Percentiles rank a stretch among this genome's conserved stretches.
These are phyloP conservation scores for Lobophora halterata DNA, from an alignment of 2,888 invertebrate species.

Conservation along the genomic window DNA sequence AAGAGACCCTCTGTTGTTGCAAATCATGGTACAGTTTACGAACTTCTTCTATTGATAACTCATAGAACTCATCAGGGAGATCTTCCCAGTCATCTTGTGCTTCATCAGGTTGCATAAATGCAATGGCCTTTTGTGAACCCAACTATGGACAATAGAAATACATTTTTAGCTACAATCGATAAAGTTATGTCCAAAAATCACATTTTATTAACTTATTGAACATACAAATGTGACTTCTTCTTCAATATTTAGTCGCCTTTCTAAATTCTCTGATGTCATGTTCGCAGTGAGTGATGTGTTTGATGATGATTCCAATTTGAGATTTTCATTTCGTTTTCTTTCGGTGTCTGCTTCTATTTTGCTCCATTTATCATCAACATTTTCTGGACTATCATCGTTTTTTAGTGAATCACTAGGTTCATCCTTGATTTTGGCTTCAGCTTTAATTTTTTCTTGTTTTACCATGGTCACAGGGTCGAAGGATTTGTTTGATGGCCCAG, in stretches of 20 bases:
- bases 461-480: slow-evolving; percentile 47
- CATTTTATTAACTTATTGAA: too few species aligned
- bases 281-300: slow-evolving; percentile 38
- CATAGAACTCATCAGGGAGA: slow-evolving; percentile 93
- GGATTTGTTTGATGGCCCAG: slow-evolving; percentile 38
- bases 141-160: slow-evolving; percentile 71
- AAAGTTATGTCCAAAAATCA: background rate
- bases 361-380: slow-evolving; percentile 17
- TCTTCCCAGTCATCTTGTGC: slow-evolving; percentile 83
- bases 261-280: slow-evolving; percentile 57
- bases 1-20: slow-evolving; percentile 81
- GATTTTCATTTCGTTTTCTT: slow-evolving; percentile 11
- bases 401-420: slow-evolving; percentile 14
- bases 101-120: slow-evolving; percentile 83
- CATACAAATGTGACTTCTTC: slow-evolving; percentile 74
- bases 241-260: slow-evolving; percentile 67
- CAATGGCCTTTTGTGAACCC: slow-evolving; percentile 87
- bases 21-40: slow-evolving; percentile 87
- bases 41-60: slow-evolving; percentile 91
- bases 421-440: slow-evolving; percentile 9
- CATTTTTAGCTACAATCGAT: background rate
- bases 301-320: slow-evolving; percentile 24
- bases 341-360: slow-evolving; percentile 21
- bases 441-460: slow-evolving; percentile 30
- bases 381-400: slow-evolving; percentile 17